Conservation (phyloP, 2,113 vertebrate genomes). For the Phodopus roborovskii region DNA sequence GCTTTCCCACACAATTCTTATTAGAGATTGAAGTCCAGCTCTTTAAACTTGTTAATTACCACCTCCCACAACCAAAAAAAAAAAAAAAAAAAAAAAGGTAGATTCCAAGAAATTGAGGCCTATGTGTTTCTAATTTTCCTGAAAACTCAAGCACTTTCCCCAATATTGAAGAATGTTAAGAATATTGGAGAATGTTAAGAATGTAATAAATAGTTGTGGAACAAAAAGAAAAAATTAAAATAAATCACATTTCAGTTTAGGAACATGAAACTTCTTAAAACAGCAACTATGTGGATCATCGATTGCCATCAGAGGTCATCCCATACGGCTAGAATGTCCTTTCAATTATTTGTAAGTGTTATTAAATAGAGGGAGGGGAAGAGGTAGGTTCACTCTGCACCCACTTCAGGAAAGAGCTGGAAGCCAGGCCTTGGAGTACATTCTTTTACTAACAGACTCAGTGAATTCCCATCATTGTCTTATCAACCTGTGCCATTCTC, state of each 20-base stretch:
- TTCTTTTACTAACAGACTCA: background rate
- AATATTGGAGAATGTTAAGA: background rate
- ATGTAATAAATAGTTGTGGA: background rate
- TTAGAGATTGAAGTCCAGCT: background rate
- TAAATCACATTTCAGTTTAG: background rate
- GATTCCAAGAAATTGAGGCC: background rate
- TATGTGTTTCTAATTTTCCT: background rate
- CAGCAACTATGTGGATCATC: background rate
- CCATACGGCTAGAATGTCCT: background rate
- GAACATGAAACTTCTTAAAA: conserved; percentile 9
- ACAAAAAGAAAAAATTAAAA: conserved; percentile 11
- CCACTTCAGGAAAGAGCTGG: background rate
- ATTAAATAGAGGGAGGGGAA: background rate
- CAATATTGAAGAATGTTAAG: background rate
- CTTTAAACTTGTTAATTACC: background rate
- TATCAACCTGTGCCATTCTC: background rate
- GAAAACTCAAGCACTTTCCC: background rate
- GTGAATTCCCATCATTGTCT: background rate
- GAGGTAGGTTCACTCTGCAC: background rate
- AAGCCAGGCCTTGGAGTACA: background rate
- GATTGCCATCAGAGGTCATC: background rate
- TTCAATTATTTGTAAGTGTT: conserved; percentile 27
- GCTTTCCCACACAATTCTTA: background rate
- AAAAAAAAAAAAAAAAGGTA: background rate
- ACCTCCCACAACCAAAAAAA: background rate